A percentile compares a stretch with the other conserved stretches of the same genome.
These are phyloP conservation scores for Petrolisthes manimaculis DNA, from an alignment of 2,888 invertebrate species.

Conservation along the genomic window DNA sequence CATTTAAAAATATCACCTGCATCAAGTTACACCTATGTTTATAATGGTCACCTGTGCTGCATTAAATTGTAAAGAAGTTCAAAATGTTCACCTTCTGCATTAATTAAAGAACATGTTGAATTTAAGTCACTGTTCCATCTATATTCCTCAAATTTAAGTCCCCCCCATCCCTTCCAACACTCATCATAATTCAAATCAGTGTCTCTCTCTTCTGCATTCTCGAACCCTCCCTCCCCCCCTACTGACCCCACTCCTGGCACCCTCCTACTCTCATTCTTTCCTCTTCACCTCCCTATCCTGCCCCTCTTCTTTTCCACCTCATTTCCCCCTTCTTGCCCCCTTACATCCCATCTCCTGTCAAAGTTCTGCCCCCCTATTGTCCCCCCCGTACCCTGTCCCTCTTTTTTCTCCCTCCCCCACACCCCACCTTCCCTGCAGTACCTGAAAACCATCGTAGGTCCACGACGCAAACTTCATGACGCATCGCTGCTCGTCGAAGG, in stretches of 20 bases:
- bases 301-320: neutral
- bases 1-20: too few relatives aligned
- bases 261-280: neutral
- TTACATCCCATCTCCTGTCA: neutral
- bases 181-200: neutral
- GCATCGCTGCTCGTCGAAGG: slow-evolving; percentile 74
- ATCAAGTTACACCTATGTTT: too few relatives aligned
- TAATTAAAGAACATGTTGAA: too few relatives aligned
- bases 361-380: neutral
- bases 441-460: slow-evolving; percentile 73
- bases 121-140: too few relatives aligned
- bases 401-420: neutral
- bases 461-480: slow-evolving; percentile 74
- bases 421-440: slow-evolving; percentile 66
- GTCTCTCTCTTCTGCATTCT: neutral
- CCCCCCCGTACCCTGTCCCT: neutral
- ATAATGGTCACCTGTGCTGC: too few relatives aligned
- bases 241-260: neutral
- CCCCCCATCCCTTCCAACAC: too few relatives aligned
- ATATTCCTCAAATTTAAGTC: too few relatives aligned
- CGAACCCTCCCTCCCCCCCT: neutral
- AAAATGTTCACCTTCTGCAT: too few relatives aligned
- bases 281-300: neutral
- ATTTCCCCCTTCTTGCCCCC: neutral
- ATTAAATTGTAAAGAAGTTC: too few relatives aligned